A percentile compares a stretch with the other conserved stretches of the same genome.
Conservation (phyloP, 2,113 vertebrate genomes). For the Hydrochoerus hydrochaeris region DNA sequence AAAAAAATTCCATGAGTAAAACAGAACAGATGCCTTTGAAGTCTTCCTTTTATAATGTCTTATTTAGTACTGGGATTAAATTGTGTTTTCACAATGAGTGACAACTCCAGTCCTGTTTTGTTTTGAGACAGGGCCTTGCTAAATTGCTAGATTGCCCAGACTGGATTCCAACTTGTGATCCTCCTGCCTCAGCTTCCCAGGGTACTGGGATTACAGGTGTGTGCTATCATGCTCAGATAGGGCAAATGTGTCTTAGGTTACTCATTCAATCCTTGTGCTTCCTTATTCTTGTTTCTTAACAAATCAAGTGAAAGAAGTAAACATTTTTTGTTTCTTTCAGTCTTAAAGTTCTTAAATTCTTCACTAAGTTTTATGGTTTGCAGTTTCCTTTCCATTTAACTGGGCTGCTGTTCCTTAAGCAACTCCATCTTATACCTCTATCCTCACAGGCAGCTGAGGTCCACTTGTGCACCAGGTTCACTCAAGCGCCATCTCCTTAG, state of each 20-base stretch:
- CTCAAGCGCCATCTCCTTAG: not conserved
- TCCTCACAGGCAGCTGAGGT: not conserved
- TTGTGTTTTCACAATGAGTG: not conserved
- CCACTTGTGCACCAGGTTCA: not conserved
- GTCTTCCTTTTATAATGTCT: constrained; percentile 34
- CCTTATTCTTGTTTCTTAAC: constrained; percentile 16
- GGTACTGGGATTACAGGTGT: not conserved
- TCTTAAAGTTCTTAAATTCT: not conserved
- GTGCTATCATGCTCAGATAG: not conserved
- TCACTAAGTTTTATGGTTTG: not conserved
- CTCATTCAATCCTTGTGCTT: not conserved
- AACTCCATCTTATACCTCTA: not conserved
- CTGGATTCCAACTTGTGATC: not conserved
- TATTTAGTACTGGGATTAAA: not conserved
- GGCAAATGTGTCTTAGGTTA: not conserved
- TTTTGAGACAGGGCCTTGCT: not conserved
- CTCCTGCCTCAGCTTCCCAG: not conserved
- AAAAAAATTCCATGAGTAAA: constrained; percentile 34
- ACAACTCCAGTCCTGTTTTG: not conserved
- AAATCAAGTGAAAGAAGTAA: not conserved
- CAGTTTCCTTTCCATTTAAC: not conserved
- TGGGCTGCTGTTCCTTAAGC: not conserved
- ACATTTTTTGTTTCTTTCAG: not conserved
- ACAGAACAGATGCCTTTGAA: constrained; percentile 1
- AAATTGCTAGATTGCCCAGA: not conserved